Conservation (phyloP, 2,888 invertebrate species). For the Eupithecia centaureata region DNA sequence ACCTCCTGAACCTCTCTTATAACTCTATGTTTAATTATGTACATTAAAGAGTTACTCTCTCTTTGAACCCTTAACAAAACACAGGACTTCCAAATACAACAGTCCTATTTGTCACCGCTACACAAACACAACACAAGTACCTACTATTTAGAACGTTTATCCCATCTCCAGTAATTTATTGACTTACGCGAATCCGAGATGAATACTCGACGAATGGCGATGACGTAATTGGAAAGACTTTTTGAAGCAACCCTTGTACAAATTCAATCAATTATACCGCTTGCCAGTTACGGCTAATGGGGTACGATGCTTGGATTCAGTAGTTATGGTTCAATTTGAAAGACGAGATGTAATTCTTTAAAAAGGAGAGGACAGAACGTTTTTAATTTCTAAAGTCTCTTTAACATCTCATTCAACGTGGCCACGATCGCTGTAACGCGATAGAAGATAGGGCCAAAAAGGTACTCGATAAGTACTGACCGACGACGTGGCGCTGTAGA, state of each 20-base stretch:
- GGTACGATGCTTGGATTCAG: conserved; percentile 11
- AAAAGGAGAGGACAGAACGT: neutral
- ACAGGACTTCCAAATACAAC: neutral
- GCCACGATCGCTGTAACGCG: too few relatives aligned
- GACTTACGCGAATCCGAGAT: conserved; percentile 14
- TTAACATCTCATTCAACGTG: too few relatives aligned
- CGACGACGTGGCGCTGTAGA: too few relatives aligned
- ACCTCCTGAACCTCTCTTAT: too few relatives aligned
- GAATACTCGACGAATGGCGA: conserved; percentile 10
- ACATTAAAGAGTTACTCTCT: too few relatives aligned
- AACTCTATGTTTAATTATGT: too few relatives aligned
- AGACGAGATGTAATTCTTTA: neutral
- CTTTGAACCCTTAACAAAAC: neutral
- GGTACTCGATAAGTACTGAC: too few relatives aligned
- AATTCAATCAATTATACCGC: conserved; percentile 23
- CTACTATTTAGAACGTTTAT: neutral
- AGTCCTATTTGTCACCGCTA: neutral
- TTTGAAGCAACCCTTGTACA: conserved; percentile 22
- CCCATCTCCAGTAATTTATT: conserved; percentile 9
- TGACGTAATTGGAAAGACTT: conserved; percentile 20
- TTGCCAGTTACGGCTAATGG: conserved; percentile 17
- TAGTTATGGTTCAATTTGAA: neutral
- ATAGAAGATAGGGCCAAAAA: too few relatives aligned
- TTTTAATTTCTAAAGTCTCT: too few relatives aligned
- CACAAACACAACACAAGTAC: neutral